Conservation (phyloP, 2,888 invertebrate genomes). For the Sminthurides aquaticus region DNA sequence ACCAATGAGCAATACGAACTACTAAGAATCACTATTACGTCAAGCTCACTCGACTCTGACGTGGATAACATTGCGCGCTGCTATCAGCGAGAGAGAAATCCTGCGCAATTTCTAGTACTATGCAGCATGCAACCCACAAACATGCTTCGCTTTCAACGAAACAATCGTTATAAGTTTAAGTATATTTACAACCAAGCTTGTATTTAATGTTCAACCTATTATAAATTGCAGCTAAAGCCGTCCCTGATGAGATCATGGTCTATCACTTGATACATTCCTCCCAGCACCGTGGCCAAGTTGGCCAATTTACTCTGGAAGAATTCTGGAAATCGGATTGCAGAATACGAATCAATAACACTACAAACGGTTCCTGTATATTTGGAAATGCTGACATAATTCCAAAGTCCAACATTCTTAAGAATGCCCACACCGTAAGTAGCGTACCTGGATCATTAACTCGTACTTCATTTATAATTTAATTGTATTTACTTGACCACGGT, state of each 20-base stretch:
- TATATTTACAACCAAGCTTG: too few species aligned
- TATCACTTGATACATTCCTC: conserved; percentile 43
- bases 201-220: too few species aligned
- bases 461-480: neutral
- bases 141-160: too few species aligned
- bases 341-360: conserved; percentile 65
- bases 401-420: conserved; percentile 40
- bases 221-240: conserved; percentile 33
- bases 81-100: too few species aligned
- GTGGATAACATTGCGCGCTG: too few species aligned
- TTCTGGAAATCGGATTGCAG: conserved; percentile 63
- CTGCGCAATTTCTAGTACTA: too few species aligned
- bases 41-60: too few species aligned
- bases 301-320: conserved; percentile 51
- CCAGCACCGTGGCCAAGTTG: conserved; percentile 41
- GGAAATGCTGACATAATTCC: conserved; percentile 33
- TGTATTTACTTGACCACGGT: neutral
- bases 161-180: too few species aligned
- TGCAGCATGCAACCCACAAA: too few species aligned
- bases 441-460: conserved; percentile 7
- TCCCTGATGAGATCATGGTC: conserved; percentile 43
- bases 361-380: conserved; percentile 59
- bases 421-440: conserved; percentile 43
- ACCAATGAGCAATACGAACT: too few species aligned
- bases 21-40: too few species aligned